These are phyloP conservation scores for Elegia similella DNA, from an alignment of 2,888 invertebrate species.

Conservation along the genomic window DNA sequence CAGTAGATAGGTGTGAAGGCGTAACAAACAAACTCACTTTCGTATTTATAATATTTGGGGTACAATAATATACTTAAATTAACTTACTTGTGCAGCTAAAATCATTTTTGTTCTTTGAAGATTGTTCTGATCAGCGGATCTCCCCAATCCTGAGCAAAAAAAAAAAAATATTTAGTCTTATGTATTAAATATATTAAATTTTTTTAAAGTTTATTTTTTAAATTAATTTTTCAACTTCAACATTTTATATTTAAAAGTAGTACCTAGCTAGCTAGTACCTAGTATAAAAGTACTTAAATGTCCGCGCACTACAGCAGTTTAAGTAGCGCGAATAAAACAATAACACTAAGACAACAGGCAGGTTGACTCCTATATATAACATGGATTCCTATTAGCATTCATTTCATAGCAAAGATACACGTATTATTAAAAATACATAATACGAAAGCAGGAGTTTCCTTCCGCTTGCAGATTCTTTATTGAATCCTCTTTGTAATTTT, in stretches of 20 bases:
- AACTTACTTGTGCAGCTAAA: slow-evolving; percentile 8
- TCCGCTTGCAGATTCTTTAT: background rate
- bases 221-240: background rate
- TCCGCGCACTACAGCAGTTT: background rate
- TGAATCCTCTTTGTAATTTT: background rate
- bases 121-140: background rate
- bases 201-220: too few relatives aligned
- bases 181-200: background rate
- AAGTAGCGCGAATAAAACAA: background rate
- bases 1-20: too few relatives aligned
- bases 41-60: too few relatives aligned
- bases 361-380: background rate
- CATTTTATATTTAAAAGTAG: too few relatives aligned
- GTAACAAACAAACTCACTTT: too few relatives aligned
- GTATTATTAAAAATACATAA: background rate
- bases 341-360: background rate
- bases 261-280: background rate
- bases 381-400: background rate
- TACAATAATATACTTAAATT: background rate
- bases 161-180: background rate
- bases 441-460: background rate
- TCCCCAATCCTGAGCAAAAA: background rate
- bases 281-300: background rate
- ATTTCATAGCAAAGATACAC: slow-evolving; percentile 1
- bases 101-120: background rate